These are phyloP conservation scores for Nemopilema nomurai DNA, from an alignment of 30 jellyfish, hydroid and myxozoan species.

Conservation along the genomic window DNA sequence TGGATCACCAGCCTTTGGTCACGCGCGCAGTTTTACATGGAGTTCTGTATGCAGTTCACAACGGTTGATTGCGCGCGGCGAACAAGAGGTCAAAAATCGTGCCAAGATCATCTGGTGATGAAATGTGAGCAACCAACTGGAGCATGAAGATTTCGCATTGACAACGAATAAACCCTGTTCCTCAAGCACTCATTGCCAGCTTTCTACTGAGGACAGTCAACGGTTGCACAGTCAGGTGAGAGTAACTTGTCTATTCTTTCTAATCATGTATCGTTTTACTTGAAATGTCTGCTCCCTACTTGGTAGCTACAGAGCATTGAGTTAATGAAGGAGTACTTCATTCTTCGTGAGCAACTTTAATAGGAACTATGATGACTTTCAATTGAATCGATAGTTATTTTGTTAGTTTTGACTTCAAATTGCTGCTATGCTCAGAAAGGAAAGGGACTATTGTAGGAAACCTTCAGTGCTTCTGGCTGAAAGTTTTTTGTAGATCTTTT, in stretches of 20 bases:
- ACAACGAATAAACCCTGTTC: conserved; percentile 24
- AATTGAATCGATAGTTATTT: too few species aligned
- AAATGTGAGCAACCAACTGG: conserved; percentile 45
- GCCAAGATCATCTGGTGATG: conserved; percentile 55
- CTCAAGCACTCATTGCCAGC: conserved; percentile 19
- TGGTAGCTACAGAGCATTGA: neutral
- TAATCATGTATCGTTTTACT: neutral
- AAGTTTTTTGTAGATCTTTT: too few species aligned
- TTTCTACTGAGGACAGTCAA: conserved; percentile 51
- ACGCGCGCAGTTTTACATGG: conserved; percentile 5
- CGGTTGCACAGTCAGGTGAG: conserved; percentile 50
- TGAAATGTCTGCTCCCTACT: neutral
- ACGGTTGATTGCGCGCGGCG: conserved; percentile 1
- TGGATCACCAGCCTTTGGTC: neutral
- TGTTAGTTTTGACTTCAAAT: too few species aligned
- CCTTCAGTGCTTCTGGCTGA: too few species aligned
- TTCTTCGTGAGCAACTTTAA: too few species aligned
- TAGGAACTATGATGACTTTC: too few species aligned
- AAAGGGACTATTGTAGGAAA: too few species aligned
- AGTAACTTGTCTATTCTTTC: neutral
- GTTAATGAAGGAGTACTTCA: too few species aligned
- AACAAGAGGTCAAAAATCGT: conserved; percentile 29
- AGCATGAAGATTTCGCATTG: conserved; percentile 51
- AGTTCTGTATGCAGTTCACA: neutral
- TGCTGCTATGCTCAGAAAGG: too few species aligned